Percentiles rank a stretch among this genome's conserved stretches.
phyloP scores from a whole-genome alignment of 2,888 invertebrate genomes.

The Latheticus oryzae region DNA sequence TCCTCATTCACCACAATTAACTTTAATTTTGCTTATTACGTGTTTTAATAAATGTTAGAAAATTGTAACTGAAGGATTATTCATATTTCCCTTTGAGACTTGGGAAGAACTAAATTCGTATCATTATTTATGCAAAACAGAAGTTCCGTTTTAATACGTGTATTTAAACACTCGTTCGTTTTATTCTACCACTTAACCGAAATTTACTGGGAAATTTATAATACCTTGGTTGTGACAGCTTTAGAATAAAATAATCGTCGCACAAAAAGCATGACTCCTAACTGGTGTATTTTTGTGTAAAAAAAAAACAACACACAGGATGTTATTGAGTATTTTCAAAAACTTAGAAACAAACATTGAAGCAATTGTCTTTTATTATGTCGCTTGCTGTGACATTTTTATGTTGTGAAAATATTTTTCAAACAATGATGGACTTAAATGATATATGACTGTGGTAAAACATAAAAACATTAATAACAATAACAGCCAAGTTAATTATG shows the following conservation, averaged over 20 bases:
- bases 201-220: constrained; percentile 18
- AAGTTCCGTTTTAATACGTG: constrained; percentile 22
- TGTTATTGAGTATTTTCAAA: constrained; percentile 3
- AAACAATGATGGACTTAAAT: background rate
- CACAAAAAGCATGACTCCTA: constrained; percentile 12
- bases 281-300: no score
- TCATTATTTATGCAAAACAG: constrained; percentile 34
- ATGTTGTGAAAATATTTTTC: constrained; percentile 7
- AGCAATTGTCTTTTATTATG: constrained; percentile 6
- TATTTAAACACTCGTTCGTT: constrained; percentile 17
- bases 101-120: constrained; percentile 33
- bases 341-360: constrained; percentile 9
- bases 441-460: background rate
- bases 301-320: constrained; percentile 9
- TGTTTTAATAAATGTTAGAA: constrained; percentile 16
- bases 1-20: constrained; percentile 1
- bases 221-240: constrained; percentile 5
- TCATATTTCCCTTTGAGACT: constrained; percentile 19
- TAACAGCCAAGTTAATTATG: constrained; percentile 1
- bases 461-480: background rate
- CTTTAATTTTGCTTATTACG: constrained; percentile 13
- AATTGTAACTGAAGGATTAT: constrained; percentile 16
- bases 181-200: constrained; percentile 16
- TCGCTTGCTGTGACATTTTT: no score
- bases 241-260: constrained; percentile 13